Conservation (phyloP, 2,888 invertebrate species). For the Athalia cordata region DNA sequence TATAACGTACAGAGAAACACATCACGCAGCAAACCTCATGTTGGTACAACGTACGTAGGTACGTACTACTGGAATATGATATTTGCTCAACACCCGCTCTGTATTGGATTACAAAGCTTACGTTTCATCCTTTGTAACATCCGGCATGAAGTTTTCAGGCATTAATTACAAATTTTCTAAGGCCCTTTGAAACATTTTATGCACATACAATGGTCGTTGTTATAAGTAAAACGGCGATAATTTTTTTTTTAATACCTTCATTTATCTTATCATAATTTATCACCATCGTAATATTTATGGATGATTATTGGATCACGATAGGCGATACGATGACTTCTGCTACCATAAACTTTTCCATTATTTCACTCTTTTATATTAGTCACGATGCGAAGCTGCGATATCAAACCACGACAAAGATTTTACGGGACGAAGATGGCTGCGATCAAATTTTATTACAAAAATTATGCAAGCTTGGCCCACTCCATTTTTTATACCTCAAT, state of each 20-base stretch:
- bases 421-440: background rate
- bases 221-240: background rate
- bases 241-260: background rate
- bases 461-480: background rate
- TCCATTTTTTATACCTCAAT: conserved; percentile 3
- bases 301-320: background rate
- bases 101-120: conserved; percentile 23
- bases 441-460: conserved; percentile 23
- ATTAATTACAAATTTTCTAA: conserved; percentile 25
- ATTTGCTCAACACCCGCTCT: conserved; percentile 20
- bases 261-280: background rate
- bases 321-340: background rate
- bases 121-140: conserved; percentile 13
- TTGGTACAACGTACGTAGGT: background rate
- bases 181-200: conserved; percentile 7
- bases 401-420: background rate
- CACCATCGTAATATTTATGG: background rate
- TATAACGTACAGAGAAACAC: background rate
- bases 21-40: background rate
- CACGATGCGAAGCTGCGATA: background rate
- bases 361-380: background rate
- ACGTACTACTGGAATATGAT: conserved; percentile 19
- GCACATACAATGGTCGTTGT: background rate
- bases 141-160: background rate
- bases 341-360: background rate